phyloP scores from a whole-genome alignment of 2,113 vertebrate genomes.

The Nettapus auritus region DNA sequence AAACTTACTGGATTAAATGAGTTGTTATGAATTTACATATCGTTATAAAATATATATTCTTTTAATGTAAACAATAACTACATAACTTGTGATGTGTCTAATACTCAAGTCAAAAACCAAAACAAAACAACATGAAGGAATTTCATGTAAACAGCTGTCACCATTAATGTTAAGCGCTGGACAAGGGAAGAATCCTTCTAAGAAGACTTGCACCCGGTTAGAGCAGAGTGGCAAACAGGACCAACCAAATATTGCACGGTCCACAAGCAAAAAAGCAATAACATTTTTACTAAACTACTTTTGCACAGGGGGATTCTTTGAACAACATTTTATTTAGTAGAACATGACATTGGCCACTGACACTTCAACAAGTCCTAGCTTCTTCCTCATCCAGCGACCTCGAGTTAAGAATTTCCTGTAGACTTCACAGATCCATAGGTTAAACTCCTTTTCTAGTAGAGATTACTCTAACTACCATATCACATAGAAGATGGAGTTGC shows the following conservation, averaged over 20 bases:
- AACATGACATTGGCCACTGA: not conserved
- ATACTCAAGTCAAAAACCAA: not conserved
- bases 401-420: not conserved
- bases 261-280: not conserved
- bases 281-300: rapidly evolving
- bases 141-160: not conserved
- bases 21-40: not conserved
- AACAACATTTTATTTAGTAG: not conserved
- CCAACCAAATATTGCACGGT: not conserved
- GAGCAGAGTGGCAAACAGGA: not conserved
- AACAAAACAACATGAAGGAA: not conserved
- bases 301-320: rapidly evolving
- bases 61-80: not conserved
- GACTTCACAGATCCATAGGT: not conserved
- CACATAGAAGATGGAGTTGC: not conserved
- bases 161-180: not conserved
- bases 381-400: not conserved
- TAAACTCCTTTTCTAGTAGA: not conserved
- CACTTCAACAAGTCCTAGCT: not conserved
- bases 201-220: not conserved
- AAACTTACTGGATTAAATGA: not conserved
- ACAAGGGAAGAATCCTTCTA: not conserved
- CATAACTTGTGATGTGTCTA: not conserved
- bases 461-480: not conserved
- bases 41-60: not conserved